These are phyloP conservation scores for Agriotes lineatus DNA, from an alignment of 2,888 invertebrate genomes.

Conservation along the genomic window DNA sequence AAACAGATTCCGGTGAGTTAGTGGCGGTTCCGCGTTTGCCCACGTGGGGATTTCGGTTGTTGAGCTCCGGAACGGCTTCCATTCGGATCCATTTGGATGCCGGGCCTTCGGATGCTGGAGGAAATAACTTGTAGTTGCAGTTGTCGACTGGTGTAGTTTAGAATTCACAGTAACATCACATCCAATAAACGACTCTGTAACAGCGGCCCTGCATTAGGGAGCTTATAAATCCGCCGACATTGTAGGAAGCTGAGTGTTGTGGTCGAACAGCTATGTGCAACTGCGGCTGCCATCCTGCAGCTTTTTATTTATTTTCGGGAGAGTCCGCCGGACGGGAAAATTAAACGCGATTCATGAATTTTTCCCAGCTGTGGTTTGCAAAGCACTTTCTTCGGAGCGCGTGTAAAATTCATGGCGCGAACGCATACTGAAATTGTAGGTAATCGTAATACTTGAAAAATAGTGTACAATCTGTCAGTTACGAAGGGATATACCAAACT, in stretches of 20 bases:
- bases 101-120: neutral
- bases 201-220: conserved; percentile 2
- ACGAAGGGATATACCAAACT: no score
- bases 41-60: conserved; percentile 10
- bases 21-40: neutral
- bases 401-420: no score
- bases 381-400: no score
- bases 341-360: no score
- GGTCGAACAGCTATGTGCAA: conserved; percentile 7
- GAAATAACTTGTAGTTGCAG: conserved; percentile 13
- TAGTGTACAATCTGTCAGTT: no score
- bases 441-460: no score
- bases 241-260: conserved; percentile 13
- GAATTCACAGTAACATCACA: conserved; percentile 20
- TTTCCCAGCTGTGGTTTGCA: no score
- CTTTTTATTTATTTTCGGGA: no score
- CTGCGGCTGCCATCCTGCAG: neutral
- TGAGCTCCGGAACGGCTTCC: neutral
- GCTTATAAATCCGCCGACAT: conserved; percentile 8
- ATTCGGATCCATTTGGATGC: neutral
- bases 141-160: conserved; percentile 13
- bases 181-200: conserved; percentile 17
- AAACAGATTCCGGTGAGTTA: conserved; percentile 5
- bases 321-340: no score
- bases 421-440: no score